Base-by-base conservation (phyloP, 1,140 invertebrate genomes). In the Zaprionus lachaisei region DNA sequence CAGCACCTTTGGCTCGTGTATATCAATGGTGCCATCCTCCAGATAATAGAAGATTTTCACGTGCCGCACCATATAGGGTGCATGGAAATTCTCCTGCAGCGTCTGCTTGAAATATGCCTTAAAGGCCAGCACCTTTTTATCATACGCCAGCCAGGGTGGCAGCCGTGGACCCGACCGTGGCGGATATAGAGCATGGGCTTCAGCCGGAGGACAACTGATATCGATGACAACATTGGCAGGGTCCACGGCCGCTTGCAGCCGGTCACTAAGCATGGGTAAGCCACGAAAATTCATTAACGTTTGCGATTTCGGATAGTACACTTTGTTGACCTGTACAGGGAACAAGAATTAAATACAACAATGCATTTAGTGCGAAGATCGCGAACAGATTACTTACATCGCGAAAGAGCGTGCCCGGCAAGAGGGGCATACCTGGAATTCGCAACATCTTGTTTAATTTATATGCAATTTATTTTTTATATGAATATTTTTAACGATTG, bases 11-110 rank as follows among this genome's bases (percentile, higher is more conserved):
- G 96, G 96, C 86, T 98, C 97, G 1, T 82, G 91, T 24, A 96
- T 96, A 93, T 98, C 96, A 54, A 99, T 96, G 0, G 97, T 98
- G 57, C 97, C 97, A 94, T 99, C 98, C 93, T 98, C 98, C 2
- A 99, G 93, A 91, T 96, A 99, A 83, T 97, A 99, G 74, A 95
- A 96, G 58, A 99, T 97, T 66, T 96, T 96, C 0, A 98, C 97
- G 74, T 95, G 95, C 6, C 97, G 94, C 51, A 98, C 93, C 82
- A 96, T 93, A 85, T 95, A 96, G 7, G 95, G 94, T 6, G 95
- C 95, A 17, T 94, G 93, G 41, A 94, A 94, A 65, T 95, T 95
- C 92, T 98, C 97, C 76, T 96, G 95, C 3, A 97, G 93, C 0
- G 95, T 96, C 93, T 98, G 96, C 95, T 97, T 96, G 86, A 97